Conservation (phyloP, 2,888 invertebrate genomes). For the Parnassius glacialis region DNA sequence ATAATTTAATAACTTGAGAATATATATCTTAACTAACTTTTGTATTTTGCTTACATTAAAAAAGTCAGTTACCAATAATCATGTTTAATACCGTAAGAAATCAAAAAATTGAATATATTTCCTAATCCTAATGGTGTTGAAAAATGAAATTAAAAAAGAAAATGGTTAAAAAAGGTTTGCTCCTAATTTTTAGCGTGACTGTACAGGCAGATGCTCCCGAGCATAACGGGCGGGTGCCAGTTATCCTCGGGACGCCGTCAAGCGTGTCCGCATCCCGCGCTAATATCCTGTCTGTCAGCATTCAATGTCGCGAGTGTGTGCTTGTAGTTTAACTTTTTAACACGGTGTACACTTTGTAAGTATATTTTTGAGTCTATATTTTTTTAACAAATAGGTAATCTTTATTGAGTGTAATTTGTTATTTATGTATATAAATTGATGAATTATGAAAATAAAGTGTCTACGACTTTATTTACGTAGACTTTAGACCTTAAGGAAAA, state of each 20-base stretch:
- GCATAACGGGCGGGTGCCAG: constrained; percentile 50
- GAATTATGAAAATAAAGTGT: too few species aligned
- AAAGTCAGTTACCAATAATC: too few species aligned
- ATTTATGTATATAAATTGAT: too few species aligned
- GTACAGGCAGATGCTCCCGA: constrained; percentile 33
- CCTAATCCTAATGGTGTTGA: too few species aligned
- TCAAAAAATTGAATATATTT: too few species aligned
- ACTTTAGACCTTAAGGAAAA: too few species aligned
- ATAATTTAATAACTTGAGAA: too few species aligned
- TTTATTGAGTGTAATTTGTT: not conserved
- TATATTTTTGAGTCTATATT: constrained; percentile 5
- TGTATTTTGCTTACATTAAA: too few species aligned
- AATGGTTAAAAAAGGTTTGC: not conserved
- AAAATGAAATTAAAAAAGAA: too few species aligned
- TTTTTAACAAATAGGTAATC: not conserved
- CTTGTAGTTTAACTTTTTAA: constrained; percentile 27
- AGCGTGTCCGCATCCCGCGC: constrained; percentile 43
- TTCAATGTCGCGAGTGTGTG: constrained; percentile 30
- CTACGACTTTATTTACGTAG: too few species aligned
- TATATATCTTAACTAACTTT: too few species aligned
- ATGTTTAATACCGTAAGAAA: too few species aligned
- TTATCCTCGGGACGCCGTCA: constrained; percentile 56
- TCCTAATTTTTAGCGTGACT: constrained; percentile 11
- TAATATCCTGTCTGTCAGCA: constrained; percentile 21
- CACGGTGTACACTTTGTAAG: constrained; percentile 25